These are phyloP conservation scores for Coendou prehensilis DNA, from an alignment of 2,797 vertebrate species.

Conservation along the genomic window DNA sequence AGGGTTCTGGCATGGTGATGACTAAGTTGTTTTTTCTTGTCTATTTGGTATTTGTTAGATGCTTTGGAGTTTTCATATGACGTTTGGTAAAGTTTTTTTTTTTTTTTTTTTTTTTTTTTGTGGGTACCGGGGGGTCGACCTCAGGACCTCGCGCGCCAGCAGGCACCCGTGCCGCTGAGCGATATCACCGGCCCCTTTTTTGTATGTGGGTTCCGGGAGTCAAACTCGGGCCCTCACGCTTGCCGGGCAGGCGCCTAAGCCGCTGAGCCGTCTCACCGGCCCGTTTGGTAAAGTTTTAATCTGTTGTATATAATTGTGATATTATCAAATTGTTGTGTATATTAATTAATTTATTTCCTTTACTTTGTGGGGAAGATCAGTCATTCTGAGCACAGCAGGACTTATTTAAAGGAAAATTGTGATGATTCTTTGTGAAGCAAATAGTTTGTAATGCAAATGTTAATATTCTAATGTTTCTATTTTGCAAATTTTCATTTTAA, in stretches of 20 bases:
- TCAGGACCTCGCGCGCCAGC: too few relatives aligned
- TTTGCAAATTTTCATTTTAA: conserved; percentile 66
- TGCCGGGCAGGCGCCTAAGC: too few relatives aligned
- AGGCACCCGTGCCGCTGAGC: too few relatives aligned
- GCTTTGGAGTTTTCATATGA: conserved; percentile 4
- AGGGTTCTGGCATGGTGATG: neutral
- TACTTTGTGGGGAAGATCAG: conserved; percentile 23
- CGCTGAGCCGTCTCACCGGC: too few relatives aligned
- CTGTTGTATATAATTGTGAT: conserved; percentile 46
- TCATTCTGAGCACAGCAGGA: conserved; percentile 54
- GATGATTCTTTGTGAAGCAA: conserved; percentile 72
- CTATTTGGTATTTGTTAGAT: conserved; percentile 50
- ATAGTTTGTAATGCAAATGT: conserved; percentile 75
- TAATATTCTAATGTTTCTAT: conserved; percentile 63
- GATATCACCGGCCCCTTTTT: too few relatives aligned
- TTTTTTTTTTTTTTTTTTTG: too few relatives aligned
- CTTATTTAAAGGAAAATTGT: conserved; percentile 68
- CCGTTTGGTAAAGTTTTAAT: too few relatives aligned
- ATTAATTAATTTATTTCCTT: conserved; percentile 59
- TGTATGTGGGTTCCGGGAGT: too few relatives aligned
- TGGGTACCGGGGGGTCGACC: too few relatives aligned
- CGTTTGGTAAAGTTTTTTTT: too few relatives aligned
- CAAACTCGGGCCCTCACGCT: too few relatives aligned
- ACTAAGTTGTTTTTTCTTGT: neutral
- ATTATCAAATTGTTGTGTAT: conserved; percentile 37